phyloP scores from a whole-genome alignment of 2,797 vertebrate species.

The Adrianichthys oophorus region DNA sequence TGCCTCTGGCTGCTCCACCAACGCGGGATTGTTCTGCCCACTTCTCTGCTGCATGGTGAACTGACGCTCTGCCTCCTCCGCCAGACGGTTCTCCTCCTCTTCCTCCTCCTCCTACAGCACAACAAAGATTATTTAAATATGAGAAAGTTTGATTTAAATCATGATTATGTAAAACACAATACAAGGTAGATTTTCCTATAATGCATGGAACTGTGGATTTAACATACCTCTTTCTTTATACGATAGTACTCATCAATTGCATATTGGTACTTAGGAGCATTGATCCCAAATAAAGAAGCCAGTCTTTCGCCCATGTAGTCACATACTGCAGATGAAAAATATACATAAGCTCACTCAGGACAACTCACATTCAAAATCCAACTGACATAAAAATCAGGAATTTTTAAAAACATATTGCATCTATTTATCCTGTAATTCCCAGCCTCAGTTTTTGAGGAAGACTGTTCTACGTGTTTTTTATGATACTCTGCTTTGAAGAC shows the following conservation, averaged over 20 bases:
- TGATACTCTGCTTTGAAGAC: no score
- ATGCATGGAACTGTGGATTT: background rate
- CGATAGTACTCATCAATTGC: slow-evolving; percentile 98
- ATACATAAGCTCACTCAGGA: no score
- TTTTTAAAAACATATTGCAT: no score
- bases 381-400: no score
- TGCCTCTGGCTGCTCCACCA: slow-evolving; percentile 84
- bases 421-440: no score
- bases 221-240: slow-evolving; percentile 93
- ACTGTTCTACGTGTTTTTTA: no score
- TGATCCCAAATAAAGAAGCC: slow-evolving; percentile 93
- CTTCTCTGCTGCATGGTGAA: slow-evolving; percentile 73
- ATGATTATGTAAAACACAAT: no score
- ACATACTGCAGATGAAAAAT: slow-evolving; percentile 80
- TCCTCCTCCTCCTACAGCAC: slow-evolving; percentile 91
- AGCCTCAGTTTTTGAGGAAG: no score
- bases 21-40: slow-evolving; percentile 80
- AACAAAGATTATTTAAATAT: background rate
- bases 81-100: slow-evolving; percentile 91
- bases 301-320: slow-evolving; percentile 97
- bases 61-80: slow-evolving; percentile 68
- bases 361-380: no score
- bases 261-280: slow-evolving; percentile 96
- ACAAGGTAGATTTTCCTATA: no score
- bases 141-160: no score